Evolutionary conservation across 2,797 vertebrate species (phyloP).

Genomic region (Urophycis tenuis): DNA sequence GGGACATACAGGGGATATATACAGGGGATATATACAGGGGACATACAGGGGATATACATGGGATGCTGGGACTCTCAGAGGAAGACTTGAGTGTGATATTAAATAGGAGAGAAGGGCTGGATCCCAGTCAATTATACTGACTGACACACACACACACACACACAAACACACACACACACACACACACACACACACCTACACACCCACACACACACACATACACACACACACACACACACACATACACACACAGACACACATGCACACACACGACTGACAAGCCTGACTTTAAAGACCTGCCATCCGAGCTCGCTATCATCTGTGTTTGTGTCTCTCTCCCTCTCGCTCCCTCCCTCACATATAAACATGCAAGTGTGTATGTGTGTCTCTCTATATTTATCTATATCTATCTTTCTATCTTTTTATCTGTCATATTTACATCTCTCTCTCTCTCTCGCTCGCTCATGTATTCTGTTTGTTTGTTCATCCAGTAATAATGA

Average conservation of each 20-base stretch:
- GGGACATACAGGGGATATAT: not conserved
- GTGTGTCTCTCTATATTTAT: too few relatives aligned
- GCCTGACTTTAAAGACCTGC: not conserved
- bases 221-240: not conserved
- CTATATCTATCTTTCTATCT: too few relatives aligned
- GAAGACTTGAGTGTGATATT: not conserved
- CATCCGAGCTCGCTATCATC: not conserved
- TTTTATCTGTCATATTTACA: not conserved
- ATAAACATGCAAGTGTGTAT: too few relatives aligned
- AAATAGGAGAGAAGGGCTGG: not conserved
- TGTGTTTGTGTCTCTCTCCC: too few relatives aligned
- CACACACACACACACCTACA: not conserved
- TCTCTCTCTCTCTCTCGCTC: not conserved
- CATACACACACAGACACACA: not conserved
- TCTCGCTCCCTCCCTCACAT: too few relatives aligned
- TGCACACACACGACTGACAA: not conserved
- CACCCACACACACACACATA: not conserved
- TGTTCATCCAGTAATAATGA: slow-evolving; percentile 2
- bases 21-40: too few relatives aligned
- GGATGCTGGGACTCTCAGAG: not conserved
- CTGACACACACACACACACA: slow-evolving; percentile 10
- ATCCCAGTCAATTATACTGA: not conserved
- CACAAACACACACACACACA: slow-evolving; percentile 1
- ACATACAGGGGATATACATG: not conserved
- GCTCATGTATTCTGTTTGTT: not conserved